Evolutionary conservation across 2,113 vertebrate species (phyloP).

Genomic region (Sakesphorus luctuosus): DNA sequence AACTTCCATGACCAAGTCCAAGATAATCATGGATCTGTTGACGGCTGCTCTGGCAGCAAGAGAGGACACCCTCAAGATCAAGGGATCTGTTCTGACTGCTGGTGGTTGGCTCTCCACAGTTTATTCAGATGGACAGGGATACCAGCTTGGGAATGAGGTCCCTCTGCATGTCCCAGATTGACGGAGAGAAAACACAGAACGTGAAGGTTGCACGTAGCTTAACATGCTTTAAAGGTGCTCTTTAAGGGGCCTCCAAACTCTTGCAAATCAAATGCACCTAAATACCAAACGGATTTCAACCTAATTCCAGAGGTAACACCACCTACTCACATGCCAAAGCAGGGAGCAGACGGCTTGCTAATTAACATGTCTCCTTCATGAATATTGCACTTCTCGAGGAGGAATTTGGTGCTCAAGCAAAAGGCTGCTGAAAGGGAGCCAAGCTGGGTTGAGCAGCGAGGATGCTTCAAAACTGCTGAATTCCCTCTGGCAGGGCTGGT

Average conservation of each 20-base stretch:
- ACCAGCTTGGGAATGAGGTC: not conserved
- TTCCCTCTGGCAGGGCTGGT: not conserved
- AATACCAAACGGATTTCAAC: slow-evolving; percentile 28
- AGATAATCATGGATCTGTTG: not conserved
- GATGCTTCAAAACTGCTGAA: not conserved
- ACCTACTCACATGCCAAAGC: slow-evolving; percentile 40
- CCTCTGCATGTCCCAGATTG: not conserved
- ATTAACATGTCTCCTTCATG: slow-evolving; percentile 34
- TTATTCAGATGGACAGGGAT: not conserved
- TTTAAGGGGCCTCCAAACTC: not conserved
- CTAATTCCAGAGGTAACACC: slow-evolving; percentile 55
- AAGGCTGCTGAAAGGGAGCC: not conserved
- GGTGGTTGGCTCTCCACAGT: fast-evolving
- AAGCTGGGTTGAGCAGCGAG: not conserved
- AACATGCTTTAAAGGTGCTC: not conserved
- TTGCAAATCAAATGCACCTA: slow-evolving; percentile 24
- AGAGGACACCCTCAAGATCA: fast-evolving
- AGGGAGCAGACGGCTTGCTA: slow-evolving; percentile 39
- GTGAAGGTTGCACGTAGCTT: not conserved
- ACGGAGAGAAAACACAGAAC: not conserved
- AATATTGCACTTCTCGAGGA: slow-evolving; percentile 6
- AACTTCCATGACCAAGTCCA: fast-evolving
- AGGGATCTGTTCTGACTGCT: not conserved
- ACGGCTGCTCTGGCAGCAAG: not conserved
- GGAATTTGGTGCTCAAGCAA: not conserved